Percentiles rank a stretch among this genome's conserved stretches.
Evolutionary conservation across 2,113 vertebrate genomes (phyloP).

Genomic region (Rhizomys pruinosus): DNA sequence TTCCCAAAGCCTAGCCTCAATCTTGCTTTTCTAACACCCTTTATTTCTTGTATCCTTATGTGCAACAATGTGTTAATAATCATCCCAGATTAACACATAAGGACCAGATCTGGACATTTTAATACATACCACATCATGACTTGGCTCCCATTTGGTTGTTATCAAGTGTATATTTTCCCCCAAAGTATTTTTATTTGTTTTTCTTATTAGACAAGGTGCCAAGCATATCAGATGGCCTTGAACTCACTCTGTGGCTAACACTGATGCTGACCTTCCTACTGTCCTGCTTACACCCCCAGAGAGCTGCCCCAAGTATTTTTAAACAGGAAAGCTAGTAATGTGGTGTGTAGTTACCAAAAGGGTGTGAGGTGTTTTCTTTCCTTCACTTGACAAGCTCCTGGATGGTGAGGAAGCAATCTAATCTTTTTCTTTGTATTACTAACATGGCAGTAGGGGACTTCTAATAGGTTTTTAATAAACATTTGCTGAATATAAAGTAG

Average conservation of each 20-base stretch:
- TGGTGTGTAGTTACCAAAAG: not conserved
- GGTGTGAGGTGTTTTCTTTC: not conserved
- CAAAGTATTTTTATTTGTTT: not conserved
- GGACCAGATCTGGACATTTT: not conserved
- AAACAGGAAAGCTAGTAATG: not conserved
- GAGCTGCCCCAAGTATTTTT: not conserved
- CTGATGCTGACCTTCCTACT: not conserved
- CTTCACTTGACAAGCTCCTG: not conserved
- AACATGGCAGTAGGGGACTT: not conserved
- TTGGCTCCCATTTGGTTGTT: not conserved
- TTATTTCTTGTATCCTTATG: not conserved
- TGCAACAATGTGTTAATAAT: not conserved
- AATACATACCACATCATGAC: not conserved
- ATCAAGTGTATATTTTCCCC: not conserved
- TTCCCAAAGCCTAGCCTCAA: not conserved
- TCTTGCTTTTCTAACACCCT: not conserved
- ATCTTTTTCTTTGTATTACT: not conserved
- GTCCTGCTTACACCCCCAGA: not conserved
- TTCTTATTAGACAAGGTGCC: not conserved
- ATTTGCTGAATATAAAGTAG: constrained; percentile 22
- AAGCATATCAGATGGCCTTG: not conserved
- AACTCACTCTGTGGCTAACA: not conserved
- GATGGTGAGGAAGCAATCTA: not conserved
- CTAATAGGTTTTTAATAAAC: constrained; percentile 13
- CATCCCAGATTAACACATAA: not conserved